Percentiles rank a stretch among this genome's conserved stretches.
Evolutionary conservation across 2,113 vertebrate genomes (phyloP).

Genomic region (Laterallus jamaicensis): DNA sequence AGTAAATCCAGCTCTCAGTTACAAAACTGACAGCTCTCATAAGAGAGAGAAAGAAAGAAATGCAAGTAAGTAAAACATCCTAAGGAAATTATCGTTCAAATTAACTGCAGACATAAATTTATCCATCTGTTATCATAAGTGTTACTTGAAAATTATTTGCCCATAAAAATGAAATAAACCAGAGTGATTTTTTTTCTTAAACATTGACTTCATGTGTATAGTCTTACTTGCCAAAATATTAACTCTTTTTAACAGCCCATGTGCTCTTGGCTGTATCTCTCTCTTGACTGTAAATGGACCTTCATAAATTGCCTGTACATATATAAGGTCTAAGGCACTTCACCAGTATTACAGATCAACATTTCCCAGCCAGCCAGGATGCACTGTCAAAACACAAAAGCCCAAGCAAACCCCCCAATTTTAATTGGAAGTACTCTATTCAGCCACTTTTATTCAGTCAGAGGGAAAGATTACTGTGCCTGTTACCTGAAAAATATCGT

Average conservation of each 20-base stretch:
- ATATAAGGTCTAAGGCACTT: background rate
- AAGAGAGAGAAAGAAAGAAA: constrained; percentile 41
- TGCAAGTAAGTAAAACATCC: constrained; percentile 55
- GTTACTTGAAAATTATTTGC: constrained; percentile 64
- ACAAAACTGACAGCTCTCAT: constrained; percentile 53
- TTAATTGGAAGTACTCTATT: background rate
- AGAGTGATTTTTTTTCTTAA: constrained; percentile 38
- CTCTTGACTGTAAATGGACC: background rate
- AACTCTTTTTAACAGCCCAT: constrained; percentile 67
- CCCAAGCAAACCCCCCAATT: background rate
- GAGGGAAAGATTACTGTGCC: background rate
- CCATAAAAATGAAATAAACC: constrained; percentile 70
- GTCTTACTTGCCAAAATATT: constrained; percentile 50
- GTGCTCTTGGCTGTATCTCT: background rate
- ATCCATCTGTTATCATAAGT: constrained; percentile 63
- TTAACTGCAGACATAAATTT: constrained; percentile 64
- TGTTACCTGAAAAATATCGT: background rate
- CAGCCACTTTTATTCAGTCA: background rate
- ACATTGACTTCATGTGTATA: constrained; percentile 22
- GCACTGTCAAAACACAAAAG: background rate
- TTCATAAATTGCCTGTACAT: constrained; percentile 1
- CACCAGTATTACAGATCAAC: background rate
- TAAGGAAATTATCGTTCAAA: constrained; percentile 68
- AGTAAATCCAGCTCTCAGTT: constrained; percentile 41
- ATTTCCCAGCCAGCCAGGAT: background rate